A percentile compares a stretch with the other conserved stretches of the same genome.
Conservation (phyloP, 1,140 invertebrate species). For the Drosophila subobscura region DNA sequence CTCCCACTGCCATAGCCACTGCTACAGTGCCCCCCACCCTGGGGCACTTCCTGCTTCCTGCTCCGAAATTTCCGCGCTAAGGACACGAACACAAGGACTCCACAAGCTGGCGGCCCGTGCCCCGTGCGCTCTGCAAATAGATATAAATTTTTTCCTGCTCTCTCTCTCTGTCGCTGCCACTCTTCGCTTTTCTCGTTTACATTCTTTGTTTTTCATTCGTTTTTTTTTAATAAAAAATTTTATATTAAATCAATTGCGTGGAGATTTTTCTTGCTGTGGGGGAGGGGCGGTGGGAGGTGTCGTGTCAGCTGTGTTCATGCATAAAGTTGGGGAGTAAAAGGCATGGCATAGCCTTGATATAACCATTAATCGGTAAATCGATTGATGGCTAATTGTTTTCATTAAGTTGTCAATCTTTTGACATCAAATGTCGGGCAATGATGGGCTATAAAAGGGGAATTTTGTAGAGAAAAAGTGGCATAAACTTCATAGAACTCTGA, state of each 20-base stretch:
- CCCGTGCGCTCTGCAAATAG: slow-evolving; percentile 57
- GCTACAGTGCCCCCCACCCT: background rate
- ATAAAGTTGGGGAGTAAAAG: slow-evolving; percentile 44
- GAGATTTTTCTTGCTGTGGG: slow-evolving; percentile 52
- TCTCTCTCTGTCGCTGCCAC: background rate
- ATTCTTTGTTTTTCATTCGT: slow-evolving; percentile 11
- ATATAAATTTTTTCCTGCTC: slow-evolving; percentile 14
- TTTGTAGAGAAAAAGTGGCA: too few relatives aligned
- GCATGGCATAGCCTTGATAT: background rate
- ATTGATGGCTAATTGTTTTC: slow-evolving; percentile 2
- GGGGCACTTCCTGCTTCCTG: slow-evolving; percentile 40
- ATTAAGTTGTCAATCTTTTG: slow-evolving; percentile 67
- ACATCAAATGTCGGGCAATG: slow-evolving; percentile 8
- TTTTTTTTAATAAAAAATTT: slow-evolving; percentile 78
- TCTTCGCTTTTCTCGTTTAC: background rate
- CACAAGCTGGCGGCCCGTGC: slow-evolving; percentile 9
- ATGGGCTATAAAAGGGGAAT: slow-evolving; percentile 33
- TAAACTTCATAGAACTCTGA: too few relatives aligned
- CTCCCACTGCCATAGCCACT: too few relatives aligned
- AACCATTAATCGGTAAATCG: slow-evolving; percentile 5
- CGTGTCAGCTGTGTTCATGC: slow-evolving; percentile 71
- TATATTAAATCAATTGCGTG: slow-evolving; percentile 81
- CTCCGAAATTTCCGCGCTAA: slow-evolving; percentile 6
- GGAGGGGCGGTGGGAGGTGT: slow-evolving; percentile 12
- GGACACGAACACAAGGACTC: slow-evolving; percentile 19